A percentile compares a stretch with the other conserved stretches of the same genome.
phyloP scores from a whole-genome alignment of 2,888 invertebrate genomes.

The Hylaea fasciaria region DNA sequence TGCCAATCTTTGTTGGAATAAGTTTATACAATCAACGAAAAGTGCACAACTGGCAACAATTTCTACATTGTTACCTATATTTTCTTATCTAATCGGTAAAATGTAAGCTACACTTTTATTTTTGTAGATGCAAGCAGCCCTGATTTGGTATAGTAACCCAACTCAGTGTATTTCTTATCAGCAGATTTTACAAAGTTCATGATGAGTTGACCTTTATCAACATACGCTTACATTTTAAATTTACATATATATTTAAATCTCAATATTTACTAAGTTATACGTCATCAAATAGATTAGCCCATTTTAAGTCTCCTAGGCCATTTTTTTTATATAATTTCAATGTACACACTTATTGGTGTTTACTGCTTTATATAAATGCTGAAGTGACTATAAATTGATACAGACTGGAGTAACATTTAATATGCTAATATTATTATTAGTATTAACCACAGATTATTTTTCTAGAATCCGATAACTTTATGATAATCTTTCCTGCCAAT shows the following conservation, averaged over 20 bases:
- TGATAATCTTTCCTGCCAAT: neutral
- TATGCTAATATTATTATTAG: no score
- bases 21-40: neutral
- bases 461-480: neutral
- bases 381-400: no score
- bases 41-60: neutral
- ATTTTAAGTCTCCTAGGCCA: no score
- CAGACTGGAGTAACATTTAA: no score
- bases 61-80: constrained; percentile 8
- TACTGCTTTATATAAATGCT: no score
- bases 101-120: neutral
- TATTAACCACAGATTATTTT: no score
- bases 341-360: no score
- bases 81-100: constrained; percentile 23
- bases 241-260: neutral
- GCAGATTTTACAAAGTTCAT: constrained; percentile 16
- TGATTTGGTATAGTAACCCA: constrained; percentile 23
- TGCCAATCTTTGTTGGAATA: neutral
- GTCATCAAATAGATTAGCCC: no score
- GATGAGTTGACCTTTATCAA: constrained; percentile 20
- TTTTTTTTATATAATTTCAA: no score
- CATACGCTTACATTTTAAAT: constrained; percentile 2
- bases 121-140: constrained; percentile 8
- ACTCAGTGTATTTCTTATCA: constrained; percentile 20
- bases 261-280: neutral